Evolutionary conservation across 2,888 invertebrate genomes (phyloP).

Genomic region (Eumerus sabulonum): DNA sequence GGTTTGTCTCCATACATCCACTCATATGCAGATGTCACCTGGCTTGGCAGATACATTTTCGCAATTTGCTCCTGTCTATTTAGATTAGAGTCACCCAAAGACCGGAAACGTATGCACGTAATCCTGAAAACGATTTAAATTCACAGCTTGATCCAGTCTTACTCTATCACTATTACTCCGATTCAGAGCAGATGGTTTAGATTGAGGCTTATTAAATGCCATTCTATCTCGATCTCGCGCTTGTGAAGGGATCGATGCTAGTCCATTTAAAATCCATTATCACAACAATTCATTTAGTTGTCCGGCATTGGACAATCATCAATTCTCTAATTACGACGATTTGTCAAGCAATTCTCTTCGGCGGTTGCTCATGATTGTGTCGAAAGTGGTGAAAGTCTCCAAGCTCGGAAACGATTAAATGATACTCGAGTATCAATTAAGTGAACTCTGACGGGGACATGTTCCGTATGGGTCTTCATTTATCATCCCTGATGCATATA

Average conservation of each 20-base stretch:
- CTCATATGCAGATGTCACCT: constrained; percentile 32
- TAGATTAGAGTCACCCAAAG: constrained; percentile 50
- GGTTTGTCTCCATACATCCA: constrained; percentile 1
- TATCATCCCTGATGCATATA: too few relatives aligned
- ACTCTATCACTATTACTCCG: constrained; percentile 10
- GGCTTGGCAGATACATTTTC: constrained; percentile 28
- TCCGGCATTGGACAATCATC: too few relatives aligned
- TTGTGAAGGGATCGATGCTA: neutral
- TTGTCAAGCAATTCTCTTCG: too few relatives aligned
- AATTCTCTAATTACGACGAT: too few relatives aligned
- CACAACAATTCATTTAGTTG: neutral
- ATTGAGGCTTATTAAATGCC: constrained; percentile 26
- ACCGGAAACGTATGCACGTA: constrained; percentile 46
- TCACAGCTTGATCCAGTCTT: constrained; percentile 59
- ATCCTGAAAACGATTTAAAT: constrained; percentile 65
- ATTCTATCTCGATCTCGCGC: constrained; percentile 11
- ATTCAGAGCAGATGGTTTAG: neutral
- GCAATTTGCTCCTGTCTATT: constrained; percentile 60
- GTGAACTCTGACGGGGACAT: too few relatives aligned
- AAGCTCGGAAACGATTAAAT: too few relatives aligned
- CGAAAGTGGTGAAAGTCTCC: too few relatives aligned
- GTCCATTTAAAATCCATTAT: constrained; percentile 30
- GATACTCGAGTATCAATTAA: too few relatives aligned
- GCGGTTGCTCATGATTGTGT: too few relatives aligned
- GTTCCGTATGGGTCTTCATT: too few relatives aligned